A percentile compares a stretch with the other conserved stretches of the same genome.
Evolutionary conservation across 1,140 invertebrate genomes (phyloP).

Genomic region (Brachystomella parvula): DNA sequence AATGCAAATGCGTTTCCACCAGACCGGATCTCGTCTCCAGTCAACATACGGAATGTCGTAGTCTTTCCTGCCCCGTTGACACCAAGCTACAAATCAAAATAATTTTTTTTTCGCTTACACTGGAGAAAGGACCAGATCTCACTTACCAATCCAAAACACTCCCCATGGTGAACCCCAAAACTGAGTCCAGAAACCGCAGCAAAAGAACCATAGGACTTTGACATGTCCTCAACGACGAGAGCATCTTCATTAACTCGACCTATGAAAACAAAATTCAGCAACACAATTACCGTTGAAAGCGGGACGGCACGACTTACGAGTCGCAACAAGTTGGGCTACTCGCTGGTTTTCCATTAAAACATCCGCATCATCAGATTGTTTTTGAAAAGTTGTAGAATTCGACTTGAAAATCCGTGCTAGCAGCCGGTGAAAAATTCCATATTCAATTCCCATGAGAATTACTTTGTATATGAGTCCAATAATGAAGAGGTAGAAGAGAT

Average conservation of each 20-base stretch:
- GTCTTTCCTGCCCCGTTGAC: constrained; percentile 44
- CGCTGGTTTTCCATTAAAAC: constrained; percentile 22
- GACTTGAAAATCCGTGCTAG: constrained; percentile 22
- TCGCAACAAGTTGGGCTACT: constrained; percentile 15
- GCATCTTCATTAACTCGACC: neutral
- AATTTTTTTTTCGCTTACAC: too few species aligned
- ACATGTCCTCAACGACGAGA: neutral
- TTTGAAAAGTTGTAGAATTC: constrained; percentile 12
- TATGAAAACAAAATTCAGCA: neutral
- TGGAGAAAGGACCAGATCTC: too few species aligned
- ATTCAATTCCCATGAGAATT: constrained; percentile 27
- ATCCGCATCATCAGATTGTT: constrained; percentile 26
- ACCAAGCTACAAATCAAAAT: constrained; percentile 35
- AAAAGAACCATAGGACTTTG: constrained; percentile 13
- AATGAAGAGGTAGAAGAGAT: constrained; percentile 31
- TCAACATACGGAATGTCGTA: constrained; percentile 49
- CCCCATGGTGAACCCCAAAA: constrained; percentile 40
- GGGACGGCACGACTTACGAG: too few species aligned
- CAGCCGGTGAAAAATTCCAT: constrained; percentile 25
- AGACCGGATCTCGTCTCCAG: constrained; percentile 47
- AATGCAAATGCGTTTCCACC: constrained; percentile 50
- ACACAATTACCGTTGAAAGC: neutral
- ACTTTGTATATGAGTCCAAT: constrained; percentile 20
- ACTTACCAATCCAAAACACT: constrained; percentile 50
- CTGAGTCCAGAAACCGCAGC: constrained; percentile 19